Evolutionary conservation across 2,888 invertebrate species (phyloP).

Genomic region (Byasa hedistus): DNA sequence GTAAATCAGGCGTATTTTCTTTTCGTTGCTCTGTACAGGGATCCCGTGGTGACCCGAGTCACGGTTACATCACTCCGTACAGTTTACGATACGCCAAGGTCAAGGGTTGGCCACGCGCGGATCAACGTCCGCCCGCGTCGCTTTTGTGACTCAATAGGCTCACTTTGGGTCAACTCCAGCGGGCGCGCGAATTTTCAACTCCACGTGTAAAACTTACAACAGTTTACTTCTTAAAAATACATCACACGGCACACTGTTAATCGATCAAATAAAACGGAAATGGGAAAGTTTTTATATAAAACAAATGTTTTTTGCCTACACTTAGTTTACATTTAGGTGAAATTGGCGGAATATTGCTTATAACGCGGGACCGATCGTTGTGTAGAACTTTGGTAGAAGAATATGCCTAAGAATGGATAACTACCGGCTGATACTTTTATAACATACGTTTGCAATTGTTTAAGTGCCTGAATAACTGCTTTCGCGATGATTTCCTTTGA

Average conservation of each 20-base stretch:
- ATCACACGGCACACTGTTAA: neutral
- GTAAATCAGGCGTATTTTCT: neutral
- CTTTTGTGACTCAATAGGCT: constrained; percentile 40
- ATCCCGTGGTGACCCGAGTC: constrained; percentile 39
- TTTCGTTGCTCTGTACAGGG: constrained; percentile 47
- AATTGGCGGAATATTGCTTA: no score
- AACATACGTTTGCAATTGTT: no score
- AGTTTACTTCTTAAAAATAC: neutral
- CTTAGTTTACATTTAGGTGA: no score
- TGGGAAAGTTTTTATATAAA: neutral
- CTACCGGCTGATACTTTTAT: no score
- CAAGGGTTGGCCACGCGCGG: constrained; percentile 75
- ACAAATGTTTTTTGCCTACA: no score
- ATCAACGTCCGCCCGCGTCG: constrained; percentile 68
- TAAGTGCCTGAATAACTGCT: no score
- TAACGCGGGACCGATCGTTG: no score
- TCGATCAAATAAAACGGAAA: neutral
- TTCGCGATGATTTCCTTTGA: no score
- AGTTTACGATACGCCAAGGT: constrained; percentile 77
- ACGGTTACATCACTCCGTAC: constrained; percentile 67
- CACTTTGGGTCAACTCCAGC: constrained; percentile 26
- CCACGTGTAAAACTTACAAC: neutral
- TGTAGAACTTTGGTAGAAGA: no score
- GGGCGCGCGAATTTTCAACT: constrained; percentile 24
- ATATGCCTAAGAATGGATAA: no score